Base-by-base conservation (phyloP, 2,888 invertebrate genomes). In the Lapara coniferarum region DNA sequence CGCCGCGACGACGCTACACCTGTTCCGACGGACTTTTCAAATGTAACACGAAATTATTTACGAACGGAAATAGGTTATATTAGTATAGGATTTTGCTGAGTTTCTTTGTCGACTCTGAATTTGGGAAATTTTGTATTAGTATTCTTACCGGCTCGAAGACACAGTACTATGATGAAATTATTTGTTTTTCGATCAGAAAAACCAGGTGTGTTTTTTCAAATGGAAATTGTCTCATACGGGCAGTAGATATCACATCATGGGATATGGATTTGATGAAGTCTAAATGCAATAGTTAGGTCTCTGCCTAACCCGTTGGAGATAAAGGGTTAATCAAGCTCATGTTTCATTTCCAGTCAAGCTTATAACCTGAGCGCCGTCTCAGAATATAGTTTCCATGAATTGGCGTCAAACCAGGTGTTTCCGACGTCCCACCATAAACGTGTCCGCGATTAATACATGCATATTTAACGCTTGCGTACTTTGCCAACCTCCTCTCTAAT, bases 381-480 rank as follows among this genome's bases (percentile, higher is more conserved):
- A 37, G 69, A 69, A 69, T 44, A 49, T 55, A n/a, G 63, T 46
- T 69, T 58, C 67, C 67, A 53, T 56, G 67, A 67, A 69, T 66
- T 49, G 55, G 53, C 37, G 66, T 84, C 84, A 83, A 73, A 81
- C 88, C 91, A 91, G 91, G 91, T 91, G 89, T 84, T 87, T 75
- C 73, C 82, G 81, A 81, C 83, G 78, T 84, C 79, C 81, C 79
- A 73, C 82, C 83, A 84, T 89, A 88, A 90, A 89, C 86, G 87
- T 88, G 88, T 90, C 85, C 79, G 75, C 89, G 85, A 78, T 81
- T 81, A 80, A 79, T 85, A 85, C 81, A 79, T 84, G 85, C 87
- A 86, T 82, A 87, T 89, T 89, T 87, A 82, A 88, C 85, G 85
- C 83, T 82, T 80, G 78, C 77, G 79, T 77, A 79, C 78, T 69